Evolutionary conservation across 2,888 invertebrate species (phyloP), one percentile per base, ranked within the genome.

Genomic region (Yponomeuta evonymella): DNA sequence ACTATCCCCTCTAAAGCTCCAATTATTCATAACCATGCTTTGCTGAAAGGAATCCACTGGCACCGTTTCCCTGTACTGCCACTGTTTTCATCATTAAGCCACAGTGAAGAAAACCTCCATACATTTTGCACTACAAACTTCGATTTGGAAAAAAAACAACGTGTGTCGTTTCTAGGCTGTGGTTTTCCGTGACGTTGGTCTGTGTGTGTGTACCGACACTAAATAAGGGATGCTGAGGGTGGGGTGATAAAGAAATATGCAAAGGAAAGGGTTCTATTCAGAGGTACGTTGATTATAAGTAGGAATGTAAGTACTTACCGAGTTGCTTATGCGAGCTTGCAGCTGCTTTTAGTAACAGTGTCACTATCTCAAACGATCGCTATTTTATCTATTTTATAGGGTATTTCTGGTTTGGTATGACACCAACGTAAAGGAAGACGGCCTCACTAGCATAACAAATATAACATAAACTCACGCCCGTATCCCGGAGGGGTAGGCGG

Each of bases 11-110:
- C 48, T 67, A 65, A 62, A 66, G 76, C 77, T 75, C 78, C 82
- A 83, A 84, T 84, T 84, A 84, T 84, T 83, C 84, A 82, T 80
- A 79, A 78, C 76, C 81, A 81, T 79, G 81, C 80, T 77, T 81
- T 79, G 75, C 75, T 77, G 77, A 81, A 80, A 67, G 36, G 80
- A 79, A 77, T 79, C 77, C 78, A 77, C 75, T 74, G 73, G 75
- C 73, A 73, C 72, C 73, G 29, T 12, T 67, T 15, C n/a, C 10
- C 43, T 43, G 1, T n/a, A 67, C 36, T 12, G n/a, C 11, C 9
- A 67, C 33, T 23, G 6, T 36, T 43, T 12, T 43, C 4, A n/a
- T 67, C n/a, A 36, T 43, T n/a, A 43, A 36, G 36, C 67, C 36
- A 67, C 67, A 67, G 36, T 64, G 12, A 29, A 8, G 64, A 64